Percentiles rank a stretch among this genome's conserved stretches.
Evolutionary conservation across 2,797 vertebrate genomes (phyloP).

Genomic region (Valencia hispanica): DNA sequence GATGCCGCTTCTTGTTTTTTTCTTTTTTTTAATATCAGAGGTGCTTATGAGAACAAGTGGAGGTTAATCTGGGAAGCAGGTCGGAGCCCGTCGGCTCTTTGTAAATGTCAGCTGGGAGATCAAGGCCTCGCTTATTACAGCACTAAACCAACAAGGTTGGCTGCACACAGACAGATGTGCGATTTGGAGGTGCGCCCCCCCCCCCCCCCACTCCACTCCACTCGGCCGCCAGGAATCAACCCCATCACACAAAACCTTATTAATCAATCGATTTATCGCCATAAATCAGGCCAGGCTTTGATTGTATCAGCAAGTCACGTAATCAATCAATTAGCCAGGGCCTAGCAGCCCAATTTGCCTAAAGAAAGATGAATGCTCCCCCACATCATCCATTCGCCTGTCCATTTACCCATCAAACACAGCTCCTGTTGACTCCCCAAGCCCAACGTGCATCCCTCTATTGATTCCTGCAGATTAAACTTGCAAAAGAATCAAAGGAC

Average conservation of each 20-base stretch:
- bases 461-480: slow-evolving; percentile 75
- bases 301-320: slow-evolving; percentile 80
- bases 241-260: slow-evolving; percentile 69
- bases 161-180: slow-evolving; percentile 74
- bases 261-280: slow-evolving; percentile 82
- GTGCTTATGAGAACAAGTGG: slow-evolving; percentile 74
- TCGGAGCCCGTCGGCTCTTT: slow-evolving; percentile 70
- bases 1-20: slow-evolving; percentile 18
- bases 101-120: slow-evolving; percentile 83
- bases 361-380: slow-evolving; percentile 79
- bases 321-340: slow-evolving; percentile 79
- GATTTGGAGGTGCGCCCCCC: slow-evolving; percentile 56
- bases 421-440: slow-evolving; percentile 70
- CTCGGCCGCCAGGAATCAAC: slow-evolving; percentile 41
- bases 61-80: slow-evolving; percentile 77
- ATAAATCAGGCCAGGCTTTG: slow-evolving; percentile 80
- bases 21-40: slow-evolving; percentile 64
- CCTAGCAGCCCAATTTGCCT: slow-evolving; percentile 75
- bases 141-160: slow-evolving; percentile 76
- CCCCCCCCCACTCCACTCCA: slow-evolving; percentile 33
- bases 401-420: slow-evolving; percentile 79
- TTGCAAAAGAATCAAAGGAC: slow-evolving; percentile 76
- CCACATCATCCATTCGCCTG: slow-evolving; percentile 73
- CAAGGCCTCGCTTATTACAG: slow-evolving; percentile 77
- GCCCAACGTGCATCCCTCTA: slow-evolving; percentile 69